Conservation (phyloP, 2,797 vertebrate species). For the Sebastiscus albofasciatus region DNA sequence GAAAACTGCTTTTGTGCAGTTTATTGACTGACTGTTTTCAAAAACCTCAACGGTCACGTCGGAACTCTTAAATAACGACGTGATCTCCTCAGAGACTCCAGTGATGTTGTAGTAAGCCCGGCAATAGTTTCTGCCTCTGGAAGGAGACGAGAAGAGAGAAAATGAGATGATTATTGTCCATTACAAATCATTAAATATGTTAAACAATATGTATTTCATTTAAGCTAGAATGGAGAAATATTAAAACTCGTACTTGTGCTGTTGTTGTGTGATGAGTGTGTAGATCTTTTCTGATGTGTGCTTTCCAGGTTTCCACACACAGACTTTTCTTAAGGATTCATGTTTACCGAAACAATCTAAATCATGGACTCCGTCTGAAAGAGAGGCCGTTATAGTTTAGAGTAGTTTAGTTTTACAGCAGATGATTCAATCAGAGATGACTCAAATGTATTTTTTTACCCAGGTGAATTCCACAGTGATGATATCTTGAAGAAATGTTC, state of each 20-base stretch:
- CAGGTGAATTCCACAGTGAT: slow-evolving; percentile 57
- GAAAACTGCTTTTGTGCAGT: slow-evolving; percentile 71
- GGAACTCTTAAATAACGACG: fast-evolving
- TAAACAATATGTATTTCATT: not conserved
- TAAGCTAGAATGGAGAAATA: not conserved
- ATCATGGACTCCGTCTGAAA: slow-evolving; percentile 66
- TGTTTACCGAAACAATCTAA: slow-evolving; percentile 69
- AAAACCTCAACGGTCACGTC: slow-evolving; percentile 56
- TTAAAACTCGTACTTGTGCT: not conserved
- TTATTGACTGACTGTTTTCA: slow-evolving; percentile 30
- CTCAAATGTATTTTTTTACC: slow-evolving; percentile 57
- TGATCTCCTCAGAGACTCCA: fast-evolving
- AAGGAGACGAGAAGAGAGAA: not conserved
- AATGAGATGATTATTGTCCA: not conserved
- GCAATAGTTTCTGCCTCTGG: not conserved
- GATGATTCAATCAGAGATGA: not conserved
- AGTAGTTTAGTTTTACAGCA: not conserved
- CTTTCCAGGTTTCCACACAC: slow-evolving; percentile 66
- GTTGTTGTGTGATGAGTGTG: slow-evolving; percentile 30
- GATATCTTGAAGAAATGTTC: not conserved
- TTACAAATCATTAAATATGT: not conserved
- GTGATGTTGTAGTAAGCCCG: fast-evolving
- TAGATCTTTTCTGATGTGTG: slow-evolving; percentile 32
- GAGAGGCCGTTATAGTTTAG: not conserved
- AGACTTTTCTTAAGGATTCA: fast-evolving